Evolutionary conservation across 2,113 vertebrate genomes (phyloP), one percentile per base, ranked within the genome.

Genomic region (Pollimyrus isidori): DNA sequence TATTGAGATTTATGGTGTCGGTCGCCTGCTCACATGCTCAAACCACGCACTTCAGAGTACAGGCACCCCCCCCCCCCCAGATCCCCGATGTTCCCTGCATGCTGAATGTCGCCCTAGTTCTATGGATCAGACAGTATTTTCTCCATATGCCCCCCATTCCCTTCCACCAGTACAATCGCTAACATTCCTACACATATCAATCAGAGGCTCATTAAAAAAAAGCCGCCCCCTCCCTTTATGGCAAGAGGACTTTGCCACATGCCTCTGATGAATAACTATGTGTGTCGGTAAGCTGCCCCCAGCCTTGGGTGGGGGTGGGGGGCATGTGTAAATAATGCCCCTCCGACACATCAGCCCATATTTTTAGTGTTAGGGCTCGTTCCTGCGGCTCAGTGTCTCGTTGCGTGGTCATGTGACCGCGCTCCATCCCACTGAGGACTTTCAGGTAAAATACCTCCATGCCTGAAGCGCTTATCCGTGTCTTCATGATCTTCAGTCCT

Each of bases 261-360:
- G 88, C 46, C 21, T 42, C 19, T 13, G 69, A 58, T 62, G 88
- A 89, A 84, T 85, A 62, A 89, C 52, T 58, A 69, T 69, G 35
- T 42, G 84, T 86, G 49, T 9, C 48, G 0, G 62, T 42, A 30
- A 76, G 62, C 84, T 87, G 85, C 49, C 46, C 23, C 52, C 48
- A 46, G 48, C 48, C 93, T 96, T n/a, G 23, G n/a, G n/a, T n/a
- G n/a, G n/a, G n/a, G n/a, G n/a, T n/a, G n/a, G n/a, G 17, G 83
- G 87, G 9, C 88, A 73, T 42, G 15, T 52, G 19, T 87, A 87
- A 87, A 87, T 62, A 62, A 65, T 65, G 6, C 35, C 21, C 23
- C 11, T 5, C 52, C 13, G 19, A 21, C 42, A 73, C 42, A n/a
- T 49, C 58, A 88, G 58, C 3, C 58, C 2, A 0, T 88, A 73